Evolutionary conservation across 2,113 vertebrate species (phyloP), one percentile per base, ranked within the genome.

Genomic region (Sula dactylatra): DNA sequence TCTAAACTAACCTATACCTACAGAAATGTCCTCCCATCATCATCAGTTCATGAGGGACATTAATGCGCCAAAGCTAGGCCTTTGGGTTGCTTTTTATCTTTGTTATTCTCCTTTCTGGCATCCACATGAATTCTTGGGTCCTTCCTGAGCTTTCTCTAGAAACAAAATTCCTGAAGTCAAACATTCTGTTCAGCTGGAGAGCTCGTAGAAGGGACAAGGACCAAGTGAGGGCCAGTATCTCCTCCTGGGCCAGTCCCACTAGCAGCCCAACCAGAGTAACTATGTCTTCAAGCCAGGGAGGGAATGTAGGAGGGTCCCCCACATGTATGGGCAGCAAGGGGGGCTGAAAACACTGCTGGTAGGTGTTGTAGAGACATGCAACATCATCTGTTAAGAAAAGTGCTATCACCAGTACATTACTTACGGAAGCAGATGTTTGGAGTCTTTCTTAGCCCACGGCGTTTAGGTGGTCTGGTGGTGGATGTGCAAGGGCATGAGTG

Each of bases 361-460:
- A 24, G 52, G 25, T 83, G 22, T 70, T 2, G 1, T 1, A 45
- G 19, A 56, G 34, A 45, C 24, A 20, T 25, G 19, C 10, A 66
- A 71, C 38, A 34, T 36, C 50, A 50, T 22, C 21, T 17, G 13
- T 27, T 62, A 55, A 36, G 47, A 67, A 58, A 92, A 64, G 17
- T 3, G 2, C 15, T 13, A 7, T 50, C 74, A 52, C 22, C 34
- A 62, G 34, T 38, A 32, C 0, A 1, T 54, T 36, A 25, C 26
- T 47, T 34, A 32, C 4, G 13, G 52, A 52, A 90, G 45, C 34
- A 80, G 67, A 66, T 44, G 47, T 40, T 74, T 26, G 70, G n/a
- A 76, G 13, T 19, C 54, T 34, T 72, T 79, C 62, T 62, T 17
- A 49, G 52, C 31, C 50, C 31, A 2, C 0, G 0, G 47, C 4